Base-by-base conservation (phyloP, 2,797 vertebrate genomes). In the Melanotaenia boesemani region DNA sequence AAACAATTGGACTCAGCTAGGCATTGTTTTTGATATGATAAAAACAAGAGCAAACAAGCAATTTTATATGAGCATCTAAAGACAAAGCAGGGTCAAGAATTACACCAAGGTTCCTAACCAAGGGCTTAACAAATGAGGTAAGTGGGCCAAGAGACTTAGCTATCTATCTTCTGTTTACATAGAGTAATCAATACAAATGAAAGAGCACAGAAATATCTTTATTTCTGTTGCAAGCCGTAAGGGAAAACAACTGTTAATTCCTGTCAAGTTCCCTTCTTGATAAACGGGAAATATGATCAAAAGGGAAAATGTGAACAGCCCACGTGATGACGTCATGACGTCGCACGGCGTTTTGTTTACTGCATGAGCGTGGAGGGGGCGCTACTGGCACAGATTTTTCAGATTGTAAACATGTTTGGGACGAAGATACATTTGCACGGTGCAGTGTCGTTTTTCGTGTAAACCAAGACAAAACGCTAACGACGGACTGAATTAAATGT, bases 261-360 rank as follows among this genome's bases (percentile, higher is more conserved):
- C 13, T 55, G 54, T 15, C 15, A 30, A 12, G 16, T 28, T 7
- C 54, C 12, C 26, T 26, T 16, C 3, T 22, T n/a, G n/a, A 16
- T 3, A 55, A 55, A 56, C 12, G 54, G 6, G 15, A 16, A 16
- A 15, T 30, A 6, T 56, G 26, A n/a, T 48, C 7, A 48, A 48
- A n/a, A n/a, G 20, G 20, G 24, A 28, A 16, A 16, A 16, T 30
- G 28, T 56, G 13, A 15, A 10, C 26, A n/a, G 16, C 18, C 28
- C n/a, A 44, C 46, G 24, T 26, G 4, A n/a, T 87, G 74, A 83
- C 85, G 85, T 82, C 54, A 79, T 77, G 24, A 89, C 85, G 89
- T 85, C 11, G 34, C 15, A 5, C 16, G 48, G 36, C 6, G 13
- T 74, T 85, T 89, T 93, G 88, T 93, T 93, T 92, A 92, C 88